These are phyloP conservation scores for Drosophila ironensis DNA, from an alignment of 1,140 invertebrate species.

Conservation along the genomic window DNA sequence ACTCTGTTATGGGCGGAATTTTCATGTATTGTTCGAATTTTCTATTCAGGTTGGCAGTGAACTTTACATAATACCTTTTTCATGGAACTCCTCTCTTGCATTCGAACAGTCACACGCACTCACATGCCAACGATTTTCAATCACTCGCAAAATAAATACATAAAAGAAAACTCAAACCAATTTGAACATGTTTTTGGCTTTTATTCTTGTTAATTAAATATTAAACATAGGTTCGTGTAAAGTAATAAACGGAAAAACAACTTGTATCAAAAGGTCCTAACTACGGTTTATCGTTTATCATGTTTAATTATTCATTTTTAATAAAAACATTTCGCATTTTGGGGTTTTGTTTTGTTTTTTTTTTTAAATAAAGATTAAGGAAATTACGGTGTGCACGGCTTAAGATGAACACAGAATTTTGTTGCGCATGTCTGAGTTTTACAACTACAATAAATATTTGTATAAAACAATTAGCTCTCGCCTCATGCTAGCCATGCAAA, in stretches of 20 bases:
- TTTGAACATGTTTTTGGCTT: slow-evolving; percentile 21
- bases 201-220: slow-evolving; percentile 36
- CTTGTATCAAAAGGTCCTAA: slow-evolving; percentile 31
- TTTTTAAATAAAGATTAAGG: slow-evolving; percentile 11
- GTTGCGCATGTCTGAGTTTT: slow-evolving; percentile 22
- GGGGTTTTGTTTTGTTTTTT: too few species aligned
- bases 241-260: slow-evolving; percentile 12
- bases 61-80: slow-evolving; percentile 2
- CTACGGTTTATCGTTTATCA: slow-evolving; percentile 14
- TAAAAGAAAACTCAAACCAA: background rate
- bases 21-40: slow-evolving; percentile 24
- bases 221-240: slow-evolving; percentile 20
- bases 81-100: background rate
- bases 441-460: slow-evolving; percentile 28
- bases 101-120: slow-evolving; percentile 1
- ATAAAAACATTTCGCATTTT: too few species aligned
- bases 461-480: slow-evolving; percentile 6
- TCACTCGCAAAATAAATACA: slow-evolving; percentile 5
- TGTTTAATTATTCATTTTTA: slow-evolving; percentile 1
- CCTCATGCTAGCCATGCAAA: slow-evolving; percentile 33
- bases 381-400: slow-evolving; percentile 39
- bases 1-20: slow-evolving; percentile 2
- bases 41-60: slow-evolving; percentile 8
- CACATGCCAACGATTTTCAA: background rate
- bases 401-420: slow-evolving; percentile 37